Base-by-base conservation (phyloP, 2,797 vertebrate genomes). In the Ateles fusciceps region DNA sequence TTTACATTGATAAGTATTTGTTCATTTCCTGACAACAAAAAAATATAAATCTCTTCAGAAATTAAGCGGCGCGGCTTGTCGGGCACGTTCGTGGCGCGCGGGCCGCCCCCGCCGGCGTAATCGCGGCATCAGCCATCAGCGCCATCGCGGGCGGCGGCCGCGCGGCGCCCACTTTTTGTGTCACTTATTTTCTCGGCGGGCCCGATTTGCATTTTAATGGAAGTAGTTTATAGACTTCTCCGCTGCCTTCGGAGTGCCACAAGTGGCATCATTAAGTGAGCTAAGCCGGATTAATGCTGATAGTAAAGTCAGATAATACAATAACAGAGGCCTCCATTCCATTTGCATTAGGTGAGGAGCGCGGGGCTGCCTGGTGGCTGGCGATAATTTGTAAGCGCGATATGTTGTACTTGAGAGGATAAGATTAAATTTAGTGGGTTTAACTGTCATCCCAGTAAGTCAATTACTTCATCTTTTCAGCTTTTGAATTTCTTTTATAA, bases 151-250 rank as follows among this genome's bases (percentile, higher is more conserved):
- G 98, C 98, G 97, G 98, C 97, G 97, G 98, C 98, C 98, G 98
- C 95, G 98, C 98, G 99, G 99, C 99, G 99, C 99, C 99, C 98
- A 99, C 99, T 99, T 99, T 99, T 99, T 99, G 99, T 99, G 99
- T 99, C 99, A 99, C 99, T 99, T 99, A 99, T 99, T 99, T 99
- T 99, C 99, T 99, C 99, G 98, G 98, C 99, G 98, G 99, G 99
- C 99, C 98, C 99, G 99, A 99, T 99, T 99, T 99, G 99, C 99
- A 99, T 99, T 99, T 99, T 99, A 99, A 99, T 99, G 99, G 99
- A 99, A 99, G 99, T 99, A 99, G 99, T 99, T 99, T 99, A 99
- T 99, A 99, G 99, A 99, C 99, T 99, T 99, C 99, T 99, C 99
- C 98, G 98, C 99, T 99, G 99, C 99, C 99, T 99, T 99, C 98